A percentile compares a stretch with the other conserved stretches of the same genome.
These are phyloP conservation scores for Stichodactyla mertensii DNA, from an alignment of 64 coral and sea anemone species.

Conservation along the genomic window DNA sequence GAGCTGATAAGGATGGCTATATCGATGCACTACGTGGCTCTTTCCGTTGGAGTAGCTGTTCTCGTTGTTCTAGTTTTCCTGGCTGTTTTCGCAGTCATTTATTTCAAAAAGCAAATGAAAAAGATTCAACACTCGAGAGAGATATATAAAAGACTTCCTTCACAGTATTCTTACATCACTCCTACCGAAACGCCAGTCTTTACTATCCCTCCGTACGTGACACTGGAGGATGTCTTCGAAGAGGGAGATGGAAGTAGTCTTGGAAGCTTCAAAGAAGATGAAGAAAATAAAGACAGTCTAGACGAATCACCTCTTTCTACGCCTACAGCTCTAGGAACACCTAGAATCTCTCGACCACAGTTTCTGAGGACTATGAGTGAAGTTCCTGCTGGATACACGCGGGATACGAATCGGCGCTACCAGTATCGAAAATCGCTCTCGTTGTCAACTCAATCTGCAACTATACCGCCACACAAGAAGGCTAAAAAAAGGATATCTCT, in stretches of 20 bases:
- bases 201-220: constrained; percentile 69
- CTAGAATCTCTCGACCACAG: constrained; percentile 26
- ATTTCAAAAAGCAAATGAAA: not conserved
- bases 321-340: constrained; percentile 12
- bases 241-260: constrained; percentile 18
- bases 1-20: not conserved
- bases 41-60: not conserved
- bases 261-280: not conserved
- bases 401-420: not conserved
- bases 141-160: not conserved
- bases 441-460: not conserved
- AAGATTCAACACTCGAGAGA: not conserved
- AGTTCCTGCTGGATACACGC: not conserved
- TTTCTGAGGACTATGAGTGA: constrained; percentile 29
- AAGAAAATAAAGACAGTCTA: constrained; percentile 11
- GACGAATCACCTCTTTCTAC: constrained; percentile 20
- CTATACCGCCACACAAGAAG: not conserved
- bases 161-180: constrained; percentile 54
- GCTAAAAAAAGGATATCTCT: constrained; percentile 42
- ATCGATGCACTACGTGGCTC: not conserved
- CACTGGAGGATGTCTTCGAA: constrained; percentile 38
- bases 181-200: constrained; percentile 62
- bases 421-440: not conserved
- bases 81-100: not conserved
- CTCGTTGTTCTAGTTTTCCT: not conserved